Evolutionary conservation across 2,888 invertebrate species (phyloP).

Genomic region (Eudemis profundana): DNA sequence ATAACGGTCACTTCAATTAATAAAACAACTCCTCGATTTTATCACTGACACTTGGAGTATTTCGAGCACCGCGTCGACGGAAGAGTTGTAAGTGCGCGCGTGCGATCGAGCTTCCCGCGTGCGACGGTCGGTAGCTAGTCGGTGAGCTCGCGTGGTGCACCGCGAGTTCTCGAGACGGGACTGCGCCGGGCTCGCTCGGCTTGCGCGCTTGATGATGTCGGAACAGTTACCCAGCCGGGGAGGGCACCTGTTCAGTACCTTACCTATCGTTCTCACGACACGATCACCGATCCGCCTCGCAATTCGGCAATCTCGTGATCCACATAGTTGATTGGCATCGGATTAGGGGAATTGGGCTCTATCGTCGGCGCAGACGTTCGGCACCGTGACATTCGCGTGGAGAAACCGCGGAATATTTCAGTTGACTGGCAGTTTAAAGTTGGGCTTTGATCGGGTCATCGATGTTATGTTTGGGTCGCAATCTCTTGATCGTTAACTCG

Average conservation of each 20-base stretch:
- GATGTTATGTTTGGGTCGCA: slow-evolving; percentile 69
- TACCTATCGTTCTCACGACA: slow-evolving; percentile 80
- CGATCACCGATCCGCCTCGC: slow-evolving; percentile 69
- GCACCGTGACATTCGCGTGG: slow-evolving; percentile 77
- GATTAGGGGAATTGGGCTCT: slow-evolving; percentile 76
- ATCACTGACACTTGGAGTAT: slow-evolving; percentile 55
- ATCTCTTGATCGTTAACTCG: slow-evolving; percentile 63
- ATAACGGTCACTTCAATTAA: slow-evolving; percentile 46
- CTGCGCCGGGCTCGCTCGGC: slow-evolving; percentile 72
- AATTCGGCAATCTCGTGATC: slow-evolving; percentile 79
- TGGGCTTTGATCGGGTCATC: slow-evolving; percentile 67
- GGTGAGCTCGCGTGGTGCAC: slow-evolving; percentile 68
- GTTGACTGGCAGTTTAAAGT: slow-evolving; percentile 72
- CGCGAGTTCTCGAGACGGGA: slow-evolving; percentile 70
- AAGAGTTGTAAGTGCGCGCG: slow-evolving; percentile 50
- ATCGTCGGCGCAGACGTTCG: slow-evolving; percentile 64
- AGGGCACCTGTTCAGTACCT: slow-evolving; percentile 77
- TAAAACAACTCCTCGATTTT: slow-evolving; percentile 14
- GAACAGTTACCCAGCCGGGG: slow-evolving; percentile 80
- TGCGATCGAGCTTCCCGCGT: slow-evolving; percentile 51
- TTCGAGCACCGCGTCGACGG: slow-evolving; percentile 46
- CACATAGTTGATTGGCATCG: slow-evolving; percentile 81
- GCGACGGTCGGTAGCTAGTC: slow-evolving; percentile 42
- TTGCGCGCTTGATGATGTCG: slow-evolving; percentile 70
- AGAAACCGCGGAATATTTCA: slow-evolving; percentile 67